Conservation (phyloP, 2,888 invertebrate genomes). For the Cremastobaeus sp. region DNA sequence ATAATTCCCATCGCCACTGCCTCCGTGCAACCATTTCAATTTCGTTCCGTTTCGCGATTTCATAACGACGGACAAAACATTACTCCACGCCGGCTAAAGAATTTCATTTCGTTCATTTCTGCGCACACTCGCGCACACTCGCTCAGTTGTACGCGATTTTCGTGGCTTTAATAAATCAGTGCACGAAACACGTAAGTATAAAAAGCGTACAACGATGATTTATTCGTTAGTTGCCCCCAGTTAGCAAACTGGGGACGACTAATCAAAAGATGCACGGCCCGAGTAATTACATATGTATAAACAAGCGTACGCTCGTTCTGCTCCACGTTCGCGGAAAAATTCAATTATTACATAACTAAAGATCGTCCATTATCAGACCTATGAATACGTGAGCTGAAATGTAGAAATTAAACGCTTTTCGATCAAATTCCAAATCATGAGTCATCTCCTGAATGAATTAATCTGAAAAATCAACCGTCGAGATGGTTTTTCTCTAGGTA, state of each 20-base stretch:
- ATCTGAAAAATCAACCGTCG: too few relatives aligned
- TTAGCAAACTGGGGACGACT: too few relatives aligned
- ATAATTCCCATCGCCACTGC: slow-evolving; percentile 25
- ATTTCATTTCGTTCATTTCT: slow-evolving; percentile 34
- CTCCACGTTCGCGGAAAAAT: too few relatives aligned
- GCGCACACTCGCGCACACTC: not conserved
- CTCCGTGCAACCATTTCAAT: slow-evolving; percentile 34
- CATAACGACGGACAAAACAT: slow-evolving; percentile 13
- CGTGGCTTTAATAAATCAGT: slow-evolving; percentile 26
- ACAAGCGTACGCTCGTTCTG: too few relatives aligned
- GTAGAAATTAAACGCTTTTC: too few relatives aligned
- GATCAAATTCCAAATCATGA: too few relatives aligned
- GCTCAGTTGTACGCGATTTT: slow-evolving; percentile 24
- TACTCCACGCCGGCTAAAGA: slow-evolving; percentile 12
- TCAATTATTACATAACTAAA: too few relatives aligned
- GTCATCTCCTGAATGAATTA: too few relatives aligned
- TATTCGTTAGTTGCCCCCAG: slow-evolving; percentile 1
- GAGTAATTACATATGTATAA: too few relatives aligned
- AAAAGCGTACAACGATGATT: not conserved
- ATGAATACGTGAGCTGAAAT: too few relatives aligned
- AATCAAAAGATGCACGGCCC: slow-evolving; percentile 9
- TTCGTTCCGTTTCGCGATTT: slow-evolving; percentile 28
- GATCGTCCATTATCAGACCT: too few relatives aligned
- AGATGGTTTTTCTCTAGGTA: too few relatives aligned
- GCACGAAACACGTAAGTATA: slow-evolving; percentile 4